Evolutionary conservation across 1,140 invertebrate genomes (phyloP).

Genomic region (Drosophila ananassae): DNA sequence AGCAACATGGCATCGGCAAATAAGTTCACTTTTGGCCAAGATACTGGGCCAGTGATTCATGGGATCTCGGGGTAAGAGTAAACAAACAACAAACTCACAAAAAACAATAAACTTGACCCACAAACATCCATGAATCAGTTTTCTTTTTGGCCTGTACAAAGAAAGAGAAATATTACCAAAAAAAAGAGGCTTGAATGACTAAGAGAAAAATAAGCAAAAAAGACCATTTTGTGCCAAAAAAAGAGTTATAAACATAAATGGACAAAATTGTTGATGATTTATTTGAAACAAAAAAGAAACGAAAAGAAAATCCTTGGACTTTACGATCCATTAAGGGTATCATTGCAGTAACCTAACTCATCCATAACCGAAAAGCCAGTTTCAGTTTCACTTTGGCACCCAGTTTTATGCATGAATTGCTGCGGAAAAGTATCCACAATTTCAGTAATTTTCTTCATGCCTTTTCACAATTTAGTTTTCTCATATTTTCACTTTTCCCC

Average conservation of each 20-base stretch:
- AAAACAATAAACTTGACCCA: conserved; percentile 49
- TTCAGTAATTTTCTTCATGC: conserved; percentile 55
- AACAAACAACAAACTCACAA: conserved; percentile 3
- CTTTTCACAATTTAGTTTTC: conserved; percentile 39
- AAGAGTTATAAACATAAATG: conserved; percentile 16
- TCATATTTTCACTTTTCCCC: conserved; percentile 65
- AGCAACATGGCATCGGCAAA: conserved; percentile 14
- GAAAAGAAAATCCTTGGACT: conserved; percentile 17
- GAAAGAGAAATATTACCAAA: conserved; percentile 5
- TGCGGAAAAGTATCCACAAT: conserved; percentile 24
- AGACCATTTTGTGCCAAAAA: background rate
- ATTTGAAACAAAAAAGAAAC: conserved; percentile 4
- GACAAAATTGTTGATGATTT: conserved; percentile 34
- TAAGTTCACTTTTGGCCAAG: conserved; percentile 14
- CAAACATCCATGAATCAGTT: conserved; percentile 34
- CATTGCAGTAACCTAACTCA: conserved; percentile 14
- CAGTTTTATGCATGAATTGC: conserved; percentile 58
- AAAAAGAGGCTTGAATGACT: conserved; percentile 18
- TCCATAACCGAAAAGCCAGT: conserved; percentile 18
- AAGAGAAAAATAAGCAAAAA: conserved; percentile 22
- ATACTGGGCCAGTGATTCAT: conserved; percentile 30
- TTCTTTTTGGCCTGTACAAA: conserved; percentile 19
- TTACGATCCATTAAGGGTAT: conserved; percentile 19
- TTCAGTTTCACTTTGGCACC: conserved; percentile 45
- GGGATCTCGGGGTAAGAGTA: conserved; percentile 7